Base-by-base conservation (phyloP, 1,140 invertebrate species). In the Trachelipus rathkii region DNA sequence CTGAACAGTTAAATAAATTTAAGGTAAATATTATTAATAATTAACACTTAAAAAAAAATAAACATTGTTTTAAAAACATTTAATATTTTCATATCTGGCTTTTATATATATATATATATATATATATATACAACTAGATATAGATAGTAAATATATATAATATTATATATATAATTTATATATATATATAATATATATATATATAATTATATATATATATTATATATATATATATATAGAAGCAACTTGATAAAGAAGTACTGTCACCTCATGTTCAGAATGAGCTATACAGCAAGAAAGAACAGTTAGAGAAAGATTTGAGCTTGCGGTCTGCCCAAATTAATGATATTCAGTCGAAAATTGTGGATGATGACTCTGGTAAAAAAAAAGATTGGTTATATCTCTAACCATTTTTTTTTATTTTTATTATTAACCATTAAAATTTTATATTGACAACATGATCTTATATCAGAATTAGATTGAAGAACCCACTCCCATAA, bases 331-430 rank as follows among this genome's bases (percentile, higher is more conserved):
- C 74, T 44, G 74, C 74, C 13, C 74, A 75, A 43, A 75, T 75
- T 19, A 75, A 70, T 21, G 74, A 75, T 19, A 67, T 75, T 4
- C 74, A 75, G 68, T 45, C 44, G 66, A 75, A 75, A 43, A 70
- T 75, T 15, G 44, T 75, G n/a, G 74, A 75, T 19, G 74, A 60
- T 10, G 74, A 70, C 33, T 13, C 11, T 4, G 50, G 50, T 60
- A 60, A 60, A 60, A 60, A 60, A 60, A 19, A 19, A 60, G 33
- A 33, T 33, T 33, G 33, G 33, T 33, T 33, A 1, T 33, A 3
- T 33, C 6, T 33, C 1, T 33, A 3, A 33, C 6, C 6, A 33
- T 33, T 33, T 3, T 33, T 33, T 33, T 33, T 33, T 33, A 3
- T 33, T 3, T 33, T 33, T 33, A 33, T 33, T n/a, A n/a, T 33